Conservation (phyloP, 2,113 vertebrate genomes). For the Cardinalis cardinalis region DNA sequence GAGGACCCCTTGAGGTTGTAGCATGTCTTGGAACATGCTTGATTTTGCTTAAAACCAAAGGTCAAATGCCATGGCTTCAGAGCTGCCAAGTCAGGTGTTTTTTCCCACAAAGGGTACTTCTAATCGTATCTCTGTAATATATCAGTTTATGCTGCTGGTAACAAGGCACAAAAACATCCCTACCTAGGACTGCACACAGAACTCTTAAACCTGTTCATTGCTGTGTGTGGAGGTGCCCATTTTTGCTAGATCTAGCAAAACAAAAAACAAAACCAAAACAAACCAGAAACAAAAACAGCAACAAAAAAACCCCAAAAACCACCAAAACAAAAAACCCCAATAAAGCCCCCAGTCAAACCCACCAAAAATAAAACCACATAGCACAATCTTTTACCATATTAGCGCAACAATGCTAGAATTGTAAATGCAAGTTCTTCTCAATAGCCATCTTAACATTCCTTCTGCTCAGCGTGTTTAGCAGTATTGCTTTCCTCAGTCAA, state of each 20-base stretch:
- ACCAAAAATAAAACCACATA: not conserved
- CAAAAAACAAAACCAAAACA: not conserved
- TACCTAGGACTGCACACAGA: not conserved
- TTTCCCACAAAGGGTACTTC: not conserved
- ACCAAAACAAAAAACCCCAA: not conserved
- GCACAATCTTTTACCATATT: not conserved
- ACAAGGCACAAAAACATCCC: not conserved
- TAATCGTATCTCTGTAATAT: not conserved
- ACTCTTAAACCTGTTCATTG: not conserved
- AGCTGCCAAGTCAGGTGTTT: not conserved
- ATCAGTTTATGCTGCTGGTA: not conserved
- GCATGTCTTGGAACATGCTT: not conserved
- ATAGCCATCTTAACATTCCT: not conserved
- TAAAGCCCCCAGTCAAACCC: not conserved
- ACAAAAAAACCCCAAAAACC: too few species aligned
- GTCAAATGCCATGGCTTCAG: not conserved
- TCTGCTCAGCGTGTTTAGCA: not conserved
- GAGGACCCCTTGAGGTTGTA: not conserved
- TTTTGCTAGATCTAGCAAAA: not conserved
- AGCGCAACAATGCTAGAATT: not conserved
- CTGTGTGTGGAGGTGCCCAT: not conserved
- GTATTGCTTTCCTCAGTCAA: not conserved
- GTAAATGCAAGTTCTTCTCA: not conserved
- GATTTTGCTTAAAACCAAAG: not conserved
- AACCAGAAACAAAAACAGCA: not conserved